phyloP scores from a whole-genome alignment of 2,797 vertebrate species.

The Synanceia verrucosa region DNA sequence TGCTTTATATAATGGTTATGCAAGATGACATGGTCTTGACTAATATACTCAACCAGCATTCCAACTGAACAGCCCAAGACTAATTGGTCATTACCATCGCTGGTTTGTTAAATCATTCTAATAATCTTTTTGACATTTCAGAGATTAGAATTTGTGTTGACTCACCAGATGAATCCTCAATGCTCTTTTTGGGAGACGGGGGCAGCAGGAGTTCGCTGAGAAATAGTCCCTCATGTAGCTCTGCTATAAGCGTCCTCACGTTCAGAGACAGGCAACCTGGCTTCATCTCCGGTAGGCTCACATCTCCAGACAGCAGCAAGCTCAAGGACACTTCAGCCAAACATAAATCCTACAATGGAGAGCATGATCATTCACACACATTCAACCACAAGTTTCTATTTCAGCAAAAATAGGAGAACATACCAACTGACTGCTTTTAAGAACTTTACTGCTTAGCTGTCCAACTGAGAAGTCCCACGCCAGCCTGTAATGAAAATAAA shows the following conservation, averaged over 20 bases:
- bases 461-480: constrained; percentile 88
- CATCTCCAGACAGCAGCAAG: constrained; percentile 87
- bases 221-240: constrained; percentile 94
- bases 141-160: constrained; percentile 1
- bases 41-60: background rate
- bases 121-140: constrained; percentile 2
- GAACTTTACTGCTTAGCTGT: constrained; percentile 95
- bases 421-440: constrained; percentile 95
- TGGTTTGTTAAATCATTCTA: background rate
- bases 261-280: constrained; percentile 82
- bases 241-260: constrained; percentile 87
- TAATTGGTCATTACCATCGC: background rate
- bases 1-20: background rate
- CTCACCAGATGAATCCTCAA: constrained; percentile 40
- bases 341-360: constrained; percentile 87
- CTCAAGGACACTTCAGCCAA: constrained; percentile 92
- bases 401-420: constrained; percentile 21
- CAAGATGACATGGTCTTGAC: background rate
- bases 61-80: background rate
- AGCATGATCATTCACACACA: background rate
- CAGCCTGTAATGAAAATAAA: constrained; percentile 72
- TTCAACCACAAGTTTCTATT: background rate
- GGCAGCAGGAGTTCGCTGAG: constrained; percentile 85
- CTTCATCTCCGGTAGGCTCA: constrained; percentile 82
- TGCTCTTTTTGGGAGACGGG: constrained; percentile 27